These are phyloP conservation scores for Platichthys flesus DNA, from an alignment of 2,113 vertebrate species.

Conservation along the genomic window DNA sequence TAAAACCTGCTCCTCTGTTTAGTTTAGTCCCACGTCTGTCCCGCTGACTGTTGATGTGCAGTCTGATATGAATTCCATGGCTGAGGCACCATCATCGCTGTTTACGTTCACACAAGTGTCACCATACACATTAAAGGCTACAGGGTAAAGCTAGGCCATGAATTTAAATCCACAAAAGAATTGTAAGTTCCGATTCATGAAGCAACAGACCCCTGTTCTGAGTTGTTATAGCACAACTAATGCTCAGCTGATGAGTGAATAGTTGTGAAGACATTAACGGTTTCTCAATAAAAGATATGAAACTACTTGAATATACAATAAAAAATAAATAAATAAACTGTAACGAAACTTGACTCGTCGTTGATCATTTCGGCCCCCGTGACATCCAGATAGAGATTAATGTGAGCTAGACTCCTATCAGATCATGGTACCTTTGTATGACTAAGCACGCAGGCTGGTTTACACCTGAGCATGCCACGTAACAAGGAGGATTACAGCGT, in stretches of 20 bases:
- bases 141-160: background rate
- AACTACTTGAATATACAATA: background rate
- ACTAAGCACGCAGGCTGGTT: conserved; percentile 59
- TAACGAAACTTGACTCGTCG: conserved; percentile 8
- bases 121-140: conserved; percentile 12
- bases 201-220: no score
- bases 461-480: conserved; percentile 40
- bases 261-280: background rate
- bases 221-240: background rate
- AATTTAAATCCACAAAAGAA: background rate
- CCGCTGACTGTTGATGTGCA: background rate
- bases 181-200: background rate
- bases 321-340: background rate
- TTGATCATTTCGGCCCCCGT: background rate
- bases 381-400: conserved; percentile 35
- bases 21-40: conserved; percentile 1
- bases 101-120: conserved; percentile 4
- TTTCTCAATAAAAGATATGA: background rate
- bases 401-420: conserved; percentile 34
- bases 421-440: conserved; percentile 43
- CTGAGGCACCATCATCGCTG: conserved; percentile 1
- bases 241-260: background rate
- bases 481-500: conserved; percentile 62
- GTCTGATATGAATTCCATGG: conserved; percentile 9
- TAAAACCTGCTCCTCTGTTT: conserved; percentile 15